Base-by-base conservation (phyloP, 2,888 invertebrate genomes). In the Brachyptera risi region DNA sequence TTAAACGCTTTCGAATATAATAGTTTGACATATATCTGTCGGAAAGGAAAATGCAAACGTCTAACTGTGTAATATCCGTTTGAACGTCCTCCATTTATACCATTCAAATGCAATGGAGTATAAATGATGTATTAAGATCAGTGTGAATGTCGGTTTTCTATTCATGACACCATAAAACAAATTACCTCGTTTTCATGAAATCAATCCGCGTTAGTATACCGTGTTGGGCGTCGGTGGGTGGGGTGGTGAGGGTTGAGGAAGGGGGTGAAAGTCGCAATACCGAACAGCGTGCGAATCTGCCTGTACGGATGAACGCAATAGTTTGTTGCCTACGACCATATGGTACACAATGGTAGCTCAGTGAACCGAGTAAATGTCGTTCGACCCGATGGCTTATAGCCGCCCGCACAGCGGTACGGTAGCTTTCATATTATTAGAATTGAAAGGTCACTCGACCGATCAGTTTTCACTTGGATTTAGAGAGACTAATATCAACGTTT, bases 381-480 rank as follows among this genome's bases (percentile, higher is more conserved):
- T 19, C 19, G 21, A 21, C 47, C 24, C 23, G 3, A 3, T 3
- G 21, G 24, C 47, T n/a, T 24, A 5, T 17, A 42, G 11, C 42
- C 4, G 23, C 47, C 19, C 21, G 47, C 23, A 4, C n/a, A n/a
- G n/a, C n/a, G n/a, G n/a, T n/a, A n/a, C n/a, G n/a, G n/a, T 19
- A 1, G 47, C 4, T 21, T 54, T 13, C 54, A 54, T 37, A 54
- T n/a, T n/a, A n/a, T 54, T 37, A 54, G 54, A 54, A 35, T 35
- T 37, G 35, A 54, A 54, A 54, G 54, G 54, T 54, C 37, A 54
- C 19, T 31, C 54, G 54, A 54, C 37, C 54, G 54, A 54, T 54
- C 50, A 54, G n/a, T 11, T 31, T 4, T 21, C 19, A 21, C 54
- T 37, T 17, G 54, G 54, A 54, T 54, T 54, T 54, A 21, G n/a